phyloP scores from a whole-genome alignment of 2,888 invertebrate species.

The Lepidocyrtoides sp. region DNA sequence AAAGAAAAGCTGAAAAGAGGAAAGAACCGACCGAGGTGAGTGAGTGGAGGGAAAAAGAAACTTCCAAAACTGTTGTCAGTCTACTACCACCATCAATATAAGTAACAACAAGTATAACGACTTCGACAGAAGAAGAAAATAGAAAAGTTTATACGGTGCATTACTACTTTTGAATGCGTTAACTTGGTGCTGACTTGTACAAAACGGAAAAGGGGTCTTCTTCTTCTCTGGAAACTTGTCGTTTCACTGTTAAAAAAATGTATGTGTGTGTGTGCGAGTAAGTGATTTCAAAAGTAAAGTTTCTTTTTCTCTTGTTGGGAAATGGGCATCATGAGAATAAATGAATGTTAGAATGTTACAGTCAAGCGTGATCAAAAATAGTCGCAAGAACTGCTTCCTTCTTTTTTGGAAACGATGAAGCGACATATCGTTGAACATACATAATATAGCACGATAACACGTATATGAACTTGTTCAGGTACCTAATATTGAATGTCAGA shows the following conservation, averaged over 20 bases:
- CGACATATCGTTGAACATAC: not conserved
- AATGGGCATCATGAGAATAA: constrained; percentile 55
- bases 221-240: not conserved
- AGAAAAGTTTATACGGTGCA: constrained; percentile 46
- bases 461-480: no score
- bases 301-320: constrained; percentile 1
- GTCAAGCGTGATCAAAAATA: constrained; percentile 36
- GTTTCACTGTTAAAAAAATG: not conserved
- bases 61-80: constrained; percentile 61
- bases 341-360: constrained; percentile 59
- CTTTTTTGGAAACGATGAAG: not conserved
- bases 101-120: constrained; percentile 19
- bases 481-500: no score
- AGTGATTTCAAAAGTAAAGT: constrained; percentile 46
- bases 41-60: constrained; percentile 42
- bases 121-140: constrained; percentile 50
- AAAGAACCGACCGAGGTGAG: no score
- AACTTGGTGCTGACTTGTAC: constrained; percentile 2
- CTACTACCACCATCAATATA: constrained; percentile 42
- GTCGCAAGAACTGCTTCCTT: constrained; percentile 25
- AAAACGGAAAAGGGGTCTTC: not conserved
- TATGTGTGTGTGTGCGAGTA: constrained; percentile 1
- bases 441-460: no score
- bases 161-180: not conserved
- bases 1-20: constrained; percentile 22